Evolutionary conservation across 1,140 invertebrate genomes (phyloP), one percentile per base, ranked within the genome.

Genomic region (Babylonia areolata): DNA sequence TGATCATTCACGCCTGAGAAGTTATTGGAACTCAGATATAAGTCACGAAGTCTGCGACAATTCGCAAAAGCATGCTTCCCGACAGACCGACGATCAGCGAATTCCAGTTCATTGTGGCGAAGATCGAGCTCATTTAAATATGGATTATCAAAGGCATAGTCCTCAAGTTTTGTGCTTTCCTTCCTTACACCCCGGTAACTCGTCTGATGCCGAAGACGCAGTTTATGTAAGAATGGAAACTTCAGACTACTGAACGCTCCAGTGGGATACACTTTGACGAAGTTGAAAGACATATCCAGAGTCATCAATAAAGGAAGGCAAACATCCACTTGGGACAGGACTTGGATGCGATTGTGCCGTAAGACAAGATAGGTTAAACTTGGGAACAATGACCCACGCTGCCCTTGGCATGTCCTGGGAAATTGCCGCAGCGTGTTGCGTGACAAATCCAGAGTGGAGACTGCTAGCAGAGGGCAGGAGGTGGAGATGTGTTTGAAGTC

Each of bases 361-460:
- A 79, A 46, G 46, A 31, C 40, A 1, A 79, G 78, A 40, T 23
- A 42, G 1, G 31, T 42, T 42, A 79, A 42, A 37, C 23, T 11
- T 0, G 78, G 78, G 78, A 79, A 79, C 23, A 42, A n/a, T 40
- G 78, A 79, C 11, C n/a, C 46, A 6, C 78, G 37, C 39, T 79
- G 23, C 39, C 23, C 23, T 17, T 9, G 28, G 42, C 78, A 79
- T 3, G 78, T 79, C 46, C n/a, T 46, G 23, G 78, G 78, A 46
- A 79, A 79, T 31, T 6, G 3, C 2, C 46, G 17, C 2, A 79
- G 39, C 12, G 78, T 46, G 39, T 79, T 79, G 39, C 46, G n/a
- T 3, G 78, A 83, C n/a, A 79, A n/a, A 46, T 42, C 78, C n/a
- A 79, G 39, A 1, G 17, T 20, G 39, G 39, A 31, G n/a, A 79